Percentiles rank a stretch among this genome's conserved stretches.
Evolutionary conservation across 2,113 vertebrate genomes (phyloP).

Genomic region (Tachycineta bicolor): DNA sequence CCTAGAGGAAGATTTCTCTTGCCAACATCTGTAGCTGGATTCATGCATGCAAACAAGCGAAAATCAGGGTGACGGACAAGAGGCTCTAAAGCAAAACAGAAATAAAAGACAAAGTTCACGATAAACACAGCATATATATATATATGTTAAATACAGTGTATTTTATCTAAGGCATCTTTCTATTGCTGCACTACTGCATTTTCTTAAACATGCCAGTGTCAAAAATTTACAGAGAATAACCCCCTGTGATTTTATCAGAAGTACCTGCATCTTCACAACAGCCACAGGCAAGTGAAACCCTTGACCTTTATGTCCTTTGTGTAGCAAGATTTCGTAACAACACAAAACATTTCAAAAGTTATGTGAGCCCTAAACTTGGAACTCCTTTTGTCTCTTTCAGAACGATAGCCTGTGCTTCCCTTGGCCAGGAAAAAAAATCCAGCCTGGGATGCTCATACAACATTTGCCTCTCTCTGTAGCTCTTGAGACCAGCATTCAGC

Average conservation of each 20-base stretch:
- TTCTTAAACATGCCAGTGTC: neutral
- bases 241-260: neutral
- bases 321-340: neutral
- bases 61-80: constrained; percentile 91
- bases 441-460: neutral
- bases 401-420: neutral
- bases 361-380: neutral
- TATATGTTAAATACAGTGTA: neutral
- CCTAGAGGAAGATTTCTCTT: constrained; percentile 96
- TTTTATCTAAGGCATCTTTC: neutral
- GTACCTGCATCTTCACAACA: neutral
- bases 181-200: neutral
- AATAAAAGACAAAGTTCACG: neutral
- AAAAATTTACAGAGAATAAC: neutral
- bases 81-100: constrained; percentile 78
- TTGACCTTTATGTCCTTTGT: neutral
- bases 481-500: neutral
- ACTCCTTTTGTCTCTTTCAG: neutral
- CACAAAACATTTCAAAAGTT: neutral
- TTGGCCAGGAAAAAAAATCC: neutral
- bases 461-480: neutral
- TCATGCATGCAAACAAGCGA: constrained; percentile 97
- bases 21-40: constrained; percentile 96
- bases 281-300: neutral
- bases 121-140: neutral